Evolutionary conservation across 2,797 vertebrate genomes (phyloP), one percentile per base, ranked within the genome.

Genomic region (Sciurus carolinensis): DNA sequence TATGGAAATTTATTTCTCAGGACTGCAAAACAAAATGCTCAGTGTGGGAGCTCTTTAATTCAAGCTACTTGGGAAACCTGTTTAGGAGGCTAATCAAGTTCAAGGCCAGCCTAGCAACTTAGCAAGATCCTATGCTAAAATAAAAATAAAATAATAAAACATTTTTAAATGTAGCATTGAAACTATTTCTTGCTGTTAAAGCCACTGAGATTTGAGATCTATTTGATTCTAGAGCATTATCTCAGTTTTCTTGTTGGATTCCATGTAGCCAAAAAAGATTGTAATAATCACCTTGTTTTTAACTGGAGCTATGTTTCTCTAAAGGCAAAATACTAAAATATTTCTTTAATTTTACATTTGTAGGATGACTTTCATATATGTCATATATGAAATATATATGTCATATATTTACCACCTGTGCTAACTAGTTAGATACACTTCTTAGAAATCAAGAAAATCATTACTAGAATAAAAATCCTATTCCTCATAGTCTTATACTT

Each of bases 401-500:
- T 36, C 36, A 36, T 36, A 36, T 36, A 36, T 36, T 36, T 72
- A 73, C 0, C 81, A 59, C 13, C 54, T 54, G 8, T 36, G 1
- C 18, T 62, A 18, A 52, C 4, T 14, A n/a, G 10, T 81, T 90
- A 36, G 22, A 62, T 36, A 39, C 42, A 42, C 2, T 50, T 6
- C 30, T 75, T 85, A 5, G 57, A 93, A 82, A 91, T 10, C 6
- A 73, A 91, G 22, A 69, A 64, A n/a, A 89, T 64, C 84, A 76
- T 73, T 77, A 7, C 2, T 79, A 73, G 52, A 33, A 64, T 50
- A 71, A 69, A 47, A 36, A 52, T 24, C 44, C 0, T 11, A 54
- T 87, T 64, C 14, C 5, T 87, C 15, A 28, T 36, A 13, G 66
- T 54, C n/a, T 75, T 87, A 17, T n/a, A 17, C 12, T 71, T 94